Percentiles rank a stretch among this genome's conserved stretches.
Conservation (phyloP, 2,888 invertebrate species). For the Melanotus villosus region DNA sequence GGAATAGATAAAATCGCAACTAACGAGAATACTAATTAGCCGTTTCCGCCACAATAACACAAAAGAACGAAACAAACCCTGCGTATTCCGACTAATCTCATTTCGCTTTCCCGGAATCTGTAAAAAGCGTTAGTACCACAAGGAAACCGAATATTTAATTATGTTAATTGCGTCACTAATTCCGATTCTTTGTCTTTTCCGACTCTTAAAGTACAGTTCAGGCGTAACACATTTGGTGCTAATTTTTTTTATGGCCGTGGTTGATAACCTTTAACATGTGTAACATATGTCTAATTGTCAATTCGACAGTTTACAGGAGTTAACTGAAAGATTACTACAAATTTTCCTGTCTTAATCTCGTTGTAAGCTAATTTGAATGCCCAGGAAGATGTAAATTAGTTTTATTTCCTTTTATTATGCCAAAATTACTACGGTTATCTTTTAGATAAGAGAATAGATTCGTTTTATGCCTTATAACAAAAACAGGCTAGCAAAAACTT, state of each 20-base stretch:
- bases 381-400: no score
- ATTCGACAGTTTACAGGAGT: not conserved
- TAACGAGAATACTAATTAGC: slow-evolving; percentile 37
- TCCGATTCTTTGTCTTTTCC: slow-evolving; percentile 4
- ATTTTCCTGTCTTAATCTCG: no score
- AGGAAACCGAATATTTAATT: slow-evolving; percentile 34
- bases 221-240: not conserved
- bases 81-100: slow-evolving; percentile 34
- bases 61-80: slow-evolving; percentile 28
- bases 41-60: slow-evolving; percentile 38
- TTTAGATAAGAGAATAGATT: no score
- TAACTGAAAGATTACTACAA: not conserved
- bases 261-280: slow-evolving; percentile 7
- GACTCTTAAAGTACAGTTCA: not conserved
- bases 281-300: not conserved
- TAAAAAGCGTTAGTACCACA: slow-evolving; percentile 14
- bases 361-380: no score
- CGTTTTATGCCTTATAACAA: no score
- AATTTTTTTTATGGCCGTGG: not conserved
- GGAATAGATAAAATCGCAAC: slow-evolving; percentile 40
- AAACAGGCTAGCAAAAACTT: no score
- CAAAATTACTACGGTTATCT: no score
- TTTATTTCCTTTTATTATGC: no score
- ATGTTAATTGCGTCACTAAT: slow-evolving; percentile 19
- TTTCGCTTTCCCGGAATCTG: slow-evolving; percentile 33